Evolutionary conservation across 2,888 invertebrate genomes (phyloP).

Genomic region (Agrochola lychnidis): DNA sequence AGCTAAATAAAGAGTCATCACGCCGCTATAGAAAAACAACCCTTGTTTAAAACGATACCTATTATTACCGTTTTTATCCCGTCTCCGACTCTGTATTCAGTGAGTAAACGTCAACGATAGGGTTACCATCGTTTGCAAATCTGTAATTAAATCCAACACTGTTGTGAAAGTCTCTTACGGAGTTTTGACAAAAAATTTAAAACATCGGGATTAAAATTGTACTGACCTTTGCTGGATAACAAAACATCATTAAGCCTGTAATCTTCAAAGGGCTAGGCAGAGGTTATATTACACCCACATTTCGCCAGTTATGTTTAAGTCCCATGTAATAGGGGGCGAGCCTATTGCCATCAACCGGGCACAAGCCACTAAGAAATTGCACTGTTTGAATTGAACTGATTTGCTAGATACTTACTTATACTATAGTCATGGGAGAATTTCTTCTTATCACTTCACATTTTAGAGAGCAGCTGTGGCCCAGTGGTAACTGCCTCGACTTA

Average conservation of each 20-base stretch:
- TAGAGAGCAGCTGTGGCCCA: too few relatives aligned
- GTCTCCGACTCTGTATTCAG: slow-evolving; percentile 65
- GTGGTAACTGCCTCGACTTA: too few relatives aligned
- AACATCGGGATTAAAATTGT: not conserved
- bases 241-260: not conserved
- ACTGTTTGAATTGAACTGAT: not conserved
- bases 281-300: not conserved
- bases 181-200: not conserved
- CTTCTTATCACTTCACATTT: not conserved
- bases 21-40: slow-evolving; percentile 46
- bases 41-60: slow-evolving; percentile 65
- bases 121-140: slow-evolving; percentile 53
- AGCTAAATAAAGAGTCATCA: slow-evolving; percentile 33
- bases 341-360: not conserved
- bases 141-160: not conserved
- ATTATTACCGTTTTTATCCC: slow-evolving; percentile 69
- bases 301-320: not conserved
- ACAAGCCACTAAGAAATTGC: not conserved
- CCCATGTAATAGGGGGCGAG: not conserved
- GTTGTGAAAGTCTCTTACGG: accelerated
- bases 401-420: not conserved
- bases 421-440: not conserved
- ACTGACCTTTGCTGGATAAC: not conserved
- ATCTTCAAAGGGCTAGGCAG: not conserved
- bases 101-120: slow-evolving; percentile 66